phyloP scores from a whole-genome alignment of 2,797 vertebrate genomes.

The Chloroceryle inda region DNA sequence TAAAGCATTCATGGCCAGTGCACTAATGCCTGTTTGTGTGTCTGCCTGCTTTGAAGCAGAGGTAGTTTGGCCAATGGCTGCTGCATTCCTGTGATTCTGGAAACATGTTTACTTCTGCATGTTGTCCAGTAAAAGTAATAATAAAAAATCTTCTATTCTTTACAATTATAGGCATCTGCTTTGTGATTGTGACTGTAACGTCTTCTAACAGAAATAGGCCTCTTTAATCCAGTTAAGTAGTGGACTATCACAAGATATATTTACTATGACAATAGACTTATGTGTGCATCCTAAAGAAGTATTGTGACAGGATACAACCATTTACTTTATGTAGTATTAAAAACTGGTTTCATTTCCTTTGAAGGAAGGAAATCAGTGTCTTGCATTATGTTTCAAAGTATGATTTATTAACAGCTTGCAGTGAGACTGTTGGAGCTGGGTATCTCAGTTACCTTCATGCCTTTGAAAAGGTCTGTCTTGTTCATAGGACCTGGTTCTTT shows the following conservation, averaged over 20 bases:
- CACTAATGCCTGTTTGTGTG: not conserved
- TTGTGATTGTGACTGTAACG: not conserved
- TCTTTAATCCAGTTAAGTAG: not conserved
- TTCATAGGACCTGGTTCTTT: not conserved
- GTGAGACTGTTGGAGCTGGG: not conserved
- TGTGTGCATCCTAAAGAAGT: not conserved
- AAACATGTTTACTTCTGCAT: not conserved
- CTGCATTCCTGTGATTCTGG: not conserved
- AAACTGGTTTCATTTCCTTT: not conserved
- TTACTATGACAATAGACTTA: not conserved
- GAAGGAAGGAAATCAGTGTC: not conserved
- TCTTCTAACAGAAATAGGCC: not conserved
- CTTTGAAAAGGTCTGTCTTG: not conserved
- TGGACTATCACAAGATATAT: not conserved
- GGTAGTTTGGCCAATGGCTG: not conserved
- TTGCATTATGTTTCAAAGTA: not conserved
- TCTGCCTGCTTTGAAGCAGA: not conserved
- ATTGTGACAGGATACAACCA: not conserved
- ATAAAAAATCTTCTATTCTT: not conserved
- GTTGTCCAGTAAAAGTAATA: not conserved
- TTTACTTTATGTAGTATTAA: not conserved
- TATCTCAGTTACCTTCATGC: not conserved
- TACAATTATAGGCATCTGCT: not conserved
- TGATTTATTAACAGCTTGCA: not conserved
- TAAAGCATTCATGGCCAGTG: not conserved